A percentile compares a stretch with the other conserved stretches of the same genome.
Evolutionary conservation across 2,888 invertebrate species (phyloP).

Genomic region (Uloborus plumipes): DNA sequence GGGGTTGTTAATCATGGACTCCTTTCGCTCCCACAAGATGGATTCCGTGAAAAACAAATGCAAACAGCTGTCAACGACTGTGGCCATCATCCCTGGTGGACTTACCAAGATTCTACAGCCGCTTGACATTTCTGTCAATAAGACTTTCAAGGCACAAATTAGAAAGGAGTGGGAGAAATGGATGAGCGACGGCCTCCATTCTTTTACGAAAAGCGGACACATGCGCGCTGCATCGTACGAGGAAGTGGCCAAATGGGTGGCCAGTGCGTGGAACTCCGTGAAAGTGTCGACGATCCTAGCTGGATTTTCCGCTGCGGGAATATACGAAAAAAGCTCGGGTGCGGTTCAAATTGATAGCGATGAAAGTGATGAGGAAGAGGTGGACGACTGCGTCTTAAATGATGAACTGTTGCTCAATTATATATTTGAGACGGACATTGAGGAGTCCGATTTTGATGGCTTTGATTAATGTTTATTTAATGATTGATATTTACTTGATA

Average conservation of each 20-base stretch:
- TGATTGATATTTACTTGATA: no score
- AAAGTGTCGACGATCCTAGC: neutral
- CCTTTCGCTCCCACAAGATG: no score
- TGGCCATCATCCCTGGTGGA: slow-evolving; percentile 59
- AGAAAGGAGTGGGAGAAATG: slow-evolving; percentile 45
- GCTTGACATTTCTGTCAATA: slow-evolving; percentile 59
- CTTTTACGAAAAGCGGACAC: neutral
- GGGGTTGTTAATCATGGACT: no score
- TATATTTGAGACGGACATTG: no score
- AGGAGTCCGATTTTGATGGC: neutral
- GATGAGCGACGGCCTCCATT: slow-evolving; percentile 33
- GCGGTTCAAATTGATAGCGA: neutral
- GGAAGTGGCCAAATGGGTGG: slow-evolving; percentile 4
- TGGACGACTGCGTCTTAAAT: no score
- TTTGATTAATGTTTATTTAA: neutral
- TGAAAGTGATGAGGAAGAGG: neutral
- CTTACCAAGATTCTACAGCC: slow-evolving; percentile 61
- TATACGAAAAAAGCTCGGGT: no score
- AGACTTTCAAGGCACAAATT: slow-evolving; percentile 45
- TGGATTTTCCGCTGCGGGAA: neutral
- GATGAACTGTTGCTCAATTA: neutral
- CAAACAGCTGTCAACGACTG: slow-evolving; percentile 16
- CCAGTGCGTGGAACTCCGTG: neutral
- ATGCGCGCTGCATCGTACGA: slow-evolving; percentile 1
- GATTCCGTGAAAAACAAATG: no score